Evolutionary conservation across 2,113 vertebrate genomes (phyloP).

Genomic region (Acanthisitta chloris): DNA sequence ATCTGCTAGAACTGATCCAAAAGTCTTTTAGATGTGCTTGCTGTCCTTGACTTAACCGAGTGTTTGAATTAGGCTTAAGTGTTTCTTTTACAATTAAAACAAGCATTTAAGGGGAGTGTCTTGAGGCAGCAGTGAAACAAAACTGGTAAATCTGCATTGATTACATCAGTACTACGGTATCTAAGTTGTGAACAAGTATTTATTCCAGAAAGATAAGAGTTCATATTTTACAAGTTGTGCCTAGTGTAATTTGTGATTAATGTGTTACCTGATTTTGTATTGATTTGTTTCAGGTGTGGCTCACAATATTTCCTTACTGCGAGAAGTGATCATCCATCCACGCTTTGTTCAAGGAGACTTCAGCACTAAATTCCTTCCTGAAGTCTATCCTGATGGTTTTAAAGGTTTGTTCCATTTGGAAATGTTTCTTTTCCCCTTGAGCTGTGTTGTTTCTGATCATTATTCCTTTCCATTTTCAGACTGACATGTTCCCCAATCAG

Average conservation of each 20-base stretch:
- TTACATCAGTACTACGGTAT: not conserved
- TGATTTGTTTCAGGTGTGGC: conserved; percentile 85
- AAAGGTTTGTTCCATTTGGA: conserved; percentile 79
- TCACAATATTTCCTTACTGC: conserved; percentile 93
- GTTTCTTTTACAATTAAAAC: not conserved
- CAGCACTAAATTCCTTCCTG: conserved; percentile 94
- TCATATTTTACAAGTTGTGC: not conserved
- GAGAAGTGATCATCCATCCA: conserved; percentile 91
- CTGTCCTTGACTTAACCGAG: not conserved
- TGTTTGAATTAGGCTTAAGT: not conserved
- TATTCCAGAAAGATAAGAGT: not conserved
- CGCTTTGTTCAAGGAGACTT: conserved; percentile 92
- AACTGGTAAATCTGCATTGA: not conserved
- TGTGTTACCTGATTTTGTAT: not conserved
- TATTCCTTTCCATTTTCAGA: not conserved
- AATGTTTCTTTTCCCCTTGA: not conserved
- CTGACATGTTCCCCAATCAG: not conserved
- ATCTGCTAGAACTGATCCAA: not conserved
- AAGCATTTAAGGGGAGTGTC: not conserved
- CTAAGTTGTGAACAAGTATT: not conserved
- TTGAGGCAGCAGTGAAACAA: not conserved
- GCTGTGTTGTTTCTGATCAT: not conserved
- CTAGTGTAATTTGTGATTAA: not conserved
- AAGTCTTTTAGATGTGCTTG: not conserved
- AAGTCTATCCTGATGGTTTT: conserved; percentile 95